phyloP scores from a whole-genome alignment of 2,113 vertebrate genomes.

The Tursiops truncatus region DNA sequence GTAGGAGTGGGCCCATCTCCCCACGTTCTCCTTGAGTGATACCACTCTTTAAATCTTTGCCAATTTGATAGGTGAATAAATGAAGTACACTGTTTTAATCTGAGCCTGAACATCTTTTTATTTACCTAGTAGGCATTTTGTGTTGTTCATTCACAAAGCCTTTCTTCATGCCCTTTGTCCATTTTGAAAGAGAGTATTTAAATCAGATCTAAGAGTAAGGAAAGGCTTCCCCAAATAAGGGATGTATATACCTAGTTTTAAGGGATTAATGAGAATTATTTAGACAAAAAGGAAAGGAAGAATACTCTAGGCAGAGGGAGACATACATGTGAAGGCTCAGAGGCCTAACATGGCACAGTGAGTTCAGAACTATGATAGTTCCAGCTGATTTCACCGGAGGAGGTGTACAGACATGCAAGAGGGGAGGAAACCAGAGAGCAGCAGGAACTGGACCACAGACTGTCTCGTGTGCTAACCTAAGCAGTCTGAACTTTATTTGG shows the following conservation, averaged over 20 bases:
- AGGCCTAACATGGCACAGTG: not conserved
- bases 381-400: not conserved
- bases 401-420: not conserved
- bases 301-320: not conserved
- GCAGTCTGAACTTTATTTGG: not conserved
- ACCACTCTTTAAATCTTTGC: not conserved
- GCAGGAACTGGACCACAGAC: not conserved
- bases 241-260: not conserved
- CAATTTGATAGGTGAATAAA: slow-evolving; percentile 13
- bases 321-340: not conserved
- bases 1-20: not conserved
- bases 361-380: not conserved
- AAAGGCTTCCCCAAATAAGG: not conserved
- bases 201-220: not conserved
- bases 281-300: not conserved
- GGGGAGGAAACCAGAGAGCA: not conserved
- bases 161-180: not conserved
- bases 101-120: not conserved
- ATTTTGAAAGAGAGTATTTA: not conserved
- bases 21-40: not conserved
- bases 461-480: not conserved
- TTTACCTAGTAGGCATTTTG: not conserved
- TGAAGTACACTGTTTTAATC: not conserved
- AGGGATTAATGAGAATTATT: not conserved
- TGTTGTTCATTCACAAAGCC: not conserved